Evolutionary conservation across 2,113 vertebrate species (phyloP), one percentile per base, ranked within the genome.

Genomic region (Chaetodon trifascialis): DNA sequence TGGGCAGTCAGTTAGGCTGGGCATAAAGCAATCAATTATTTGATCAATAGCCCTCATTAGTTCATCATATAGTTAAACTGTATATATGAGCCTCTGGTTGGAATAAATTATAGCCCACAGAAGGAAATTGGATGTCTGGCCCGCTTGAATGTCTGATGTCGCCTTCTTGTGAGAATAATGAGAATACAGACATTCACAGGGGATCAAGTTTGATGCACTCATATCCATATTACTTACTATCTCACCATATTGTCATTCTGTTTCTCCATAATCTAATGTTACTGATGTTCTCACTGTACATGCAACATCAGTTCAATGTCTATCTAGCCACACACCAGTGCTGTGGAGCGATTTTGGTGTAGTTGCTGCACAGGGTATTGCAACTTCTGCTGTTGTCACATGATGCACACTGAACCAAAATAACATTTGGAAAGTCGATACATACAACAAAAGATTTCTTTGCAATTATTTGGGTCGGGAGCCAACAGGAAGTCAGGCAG

Each of bases 1-100:
- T 81, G 82, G 91, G 76, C 88, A 95, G 94, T 94, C 92, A 92
- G 91, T 95, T 95, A 94, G 90, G 76, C 85, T 80, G 51, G 83
- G 88, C 91, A 94, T 94, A 93, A 95, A 95, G 90, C 94, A 95
- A 95, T 96, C 95, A 95, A 95, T 96, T 95, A 95, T 87, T 92
- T 60, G 75, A 95, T 96, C 94, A 92, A 95, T 96, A 95, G 80
- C 86, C 88, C 89, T 95, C 93, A 92, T 92, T 94, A 92, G 87
- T 77, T 89, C 90, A 88, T 94, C 91, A 94, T 93, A 94, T 91
- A 94, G 93, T 95, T 94, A 93, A 93, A 83, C 84, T 88, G 80
- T 89, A 91, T 92, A 82, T 91, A 89, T 87, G 83, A 82, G 84
- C 83, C 84, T 88, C 73, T 71, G 82, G 87, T 84, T 84, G 82